Conservation (phyloP, 2,888 invertebrate genomes). For the Caenorhabditis auriculariae region DNA sequence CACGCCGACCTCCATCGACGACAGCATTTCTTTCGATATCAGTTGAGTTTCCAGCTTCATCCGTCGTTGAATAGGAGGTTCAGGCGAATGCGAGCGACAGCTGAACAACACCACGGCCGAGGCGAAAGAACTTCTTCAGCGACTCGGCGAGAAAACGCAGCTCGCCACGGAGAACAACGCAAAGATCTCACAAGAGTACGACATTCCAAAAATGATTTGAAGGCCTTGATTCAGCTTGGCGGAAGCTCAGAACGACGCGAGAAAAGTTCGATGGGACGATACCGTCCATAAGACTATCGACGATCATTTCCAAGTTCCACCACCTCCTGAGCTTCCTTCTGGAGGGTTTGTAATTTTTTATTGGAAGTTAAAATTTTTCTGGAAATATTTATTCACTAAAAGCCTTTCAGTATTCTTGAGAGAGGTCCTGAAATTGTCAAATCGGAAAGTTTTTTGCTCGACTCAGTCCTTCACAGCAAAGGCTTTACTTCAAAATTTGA, state of each 20-base stretch:
- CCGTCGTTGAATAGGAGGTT: too few relatives aligned
- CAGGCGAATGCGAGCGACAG: conserved; percentile 24
- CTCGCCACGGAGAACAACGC: conserved; percentile 17
- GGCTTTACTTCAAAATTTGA: neutral
- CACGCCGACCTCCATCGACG: conserved; percentile 12
- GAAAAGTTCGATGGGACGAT: conserved; percentile 1
- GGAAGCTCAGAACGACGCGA: conserved; percentile 9
- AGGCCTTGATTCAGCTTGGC: conserved; percentile 8
- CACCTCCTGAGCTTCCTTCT: conserved; percentile 16
- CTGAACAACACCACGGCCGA: conserved; percentile 17
- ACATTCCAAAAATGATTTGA: neutral
- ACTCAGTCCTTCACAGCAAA: too few relatives aligned
- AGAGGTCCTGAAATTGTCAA: too few relatives aligned
- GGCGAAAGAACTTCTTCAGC: conserved; percentile 17
- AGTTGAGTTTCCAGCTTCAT: conserved; percentile 8
- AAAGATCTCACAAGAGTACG: conserved; percentile 14
- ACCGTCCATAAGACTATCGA: conserved; percentile 27
- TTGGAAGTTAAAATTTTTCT: neutral
- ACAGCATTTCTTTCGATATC: conserved; percentile 24
- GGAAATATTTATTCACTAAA: too few relatives aligned
- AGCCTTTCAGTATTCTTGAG: too few relatives aligned
- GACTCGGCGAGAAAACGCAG: conserved; percentile 21
- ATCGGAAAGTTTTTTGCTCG: too few relatives aligned
- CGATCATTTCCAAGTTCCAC: conserved; percentile 19
- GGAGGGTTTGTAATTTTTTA: conserved; percentile 14